A percentile compares a stretch with the other conserved stretches of the same genome.
Conservation (phyloP, 2,888 invertebrate genomes). For the Xestia sexstrigata region DNA sequence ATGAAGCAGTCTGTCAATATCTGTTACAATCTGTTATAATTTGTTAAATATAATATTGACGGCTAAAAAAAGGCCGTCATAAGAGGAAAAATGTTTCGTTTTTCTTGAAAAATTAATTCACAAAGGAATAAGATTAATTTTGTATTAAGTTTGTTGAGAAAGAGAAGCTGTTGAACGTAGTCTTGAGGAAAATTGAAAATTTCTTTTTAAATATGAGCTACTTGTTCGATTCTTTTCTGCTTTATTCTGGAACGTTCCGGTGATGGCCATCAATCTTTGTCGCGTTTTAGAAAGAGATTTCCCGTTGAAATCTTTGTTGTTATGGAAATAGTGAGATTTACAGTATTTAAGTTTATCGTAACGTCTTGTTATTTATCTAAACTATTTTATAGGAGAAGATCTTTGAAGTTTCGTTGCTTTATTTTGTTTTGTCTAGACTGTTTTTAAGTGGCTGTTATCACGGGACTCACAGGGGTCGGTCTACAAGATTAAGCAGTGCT, state of each 20-base stretch:
- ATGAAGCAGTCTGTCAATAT: too few species aligned
- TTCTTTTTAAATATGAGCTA: conserved; percentile 55
- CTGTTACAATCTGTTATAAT: not conserved
- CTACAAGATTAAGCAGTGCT: not conserved
- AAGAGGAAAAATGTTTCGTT: conserved; percentile 33
- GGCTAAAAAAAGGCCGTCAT: conserved; percentile 9
- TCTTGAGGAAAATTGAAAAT: conserved; percentile 40
- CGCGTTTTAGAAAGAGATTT: conserved; percentile 39
- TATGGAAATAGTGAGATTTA: conserved; percentile 17
- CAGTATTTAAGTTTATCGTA: conserved; percentile 20
- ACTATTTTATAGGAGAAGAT: not conserved
- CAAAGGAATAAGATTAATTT: conserved; percentile 53
- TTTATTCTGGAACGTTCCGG: conserved; percentile 19
- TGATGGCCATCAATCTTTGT: conserved; percentile 51
- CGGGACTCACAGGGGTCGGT: too few species aligned
- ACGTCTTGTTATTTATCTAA: not conserved
- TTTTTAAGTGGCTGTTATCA: not conserved
- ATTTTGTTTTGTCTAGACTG: not conserved
- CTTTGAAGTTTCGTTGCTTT: not conserved
- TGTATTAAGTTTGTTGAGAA: conserved; percentile 31
- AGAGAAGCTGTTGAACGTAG: conserved; percentile 37
- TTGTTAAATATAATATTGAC: conserved; percentile 10
- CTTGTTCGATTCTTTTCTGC: conserved; percentile 25
- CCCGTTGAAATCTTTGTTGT: conserved; percentile 31
- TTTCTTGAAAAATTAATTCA: conserved; percentile 42